phyloP scores from a whole-genome alignment of 2,888 invertebrate species.

The Rhorus exstirpatorius region DNA sequence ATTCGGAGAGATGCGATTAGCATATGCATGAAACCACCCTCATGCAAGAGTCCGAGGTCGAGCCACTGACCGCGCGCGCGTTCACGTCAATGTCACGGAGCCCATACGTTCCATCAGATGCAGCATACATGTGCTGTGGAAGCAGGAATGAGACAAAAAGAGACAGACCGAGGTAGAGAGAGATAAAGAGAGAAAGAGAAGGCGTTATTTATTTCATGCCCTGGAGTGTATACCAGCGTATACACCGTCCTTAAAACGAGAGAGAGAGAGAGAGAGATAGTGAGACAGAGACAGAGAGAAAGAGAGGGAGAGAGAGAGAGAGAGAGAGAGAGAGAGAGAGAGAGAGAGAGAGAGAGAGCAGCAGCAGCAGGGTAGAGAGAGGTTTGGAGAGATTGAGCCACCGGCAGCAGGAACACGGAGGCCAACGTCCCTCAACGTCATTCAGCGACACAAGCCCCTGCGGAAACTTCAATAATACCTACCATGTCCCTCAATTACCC shows the following conservation, averaged over 20 bases:
- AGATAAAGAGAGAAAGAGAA: not conserved
- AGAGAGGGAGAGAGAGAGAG: slow-evolving; percentile 16
- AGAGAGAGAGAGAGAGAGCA: slow-evolving; percentile 1
- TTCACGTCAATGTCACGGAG: slow-evolving; percentile 80
- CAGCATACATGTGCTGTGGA: slow-evolving; percentile 32
- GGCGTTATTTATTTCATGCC: slow-evolving; percentile 72
- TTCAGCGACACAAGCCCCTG: slow-evolving; percentile 74
- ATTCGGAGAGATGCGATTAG: slow-evolving; percentile 78
- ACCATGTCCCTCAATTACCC: slow-evolving; percentile 82
- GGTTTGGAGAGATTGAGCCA: slow-evolving; percentile 36
- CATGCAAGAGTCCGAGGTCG: slow-evolving; percentile 73
- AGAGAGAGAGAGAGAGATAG: not conserved
- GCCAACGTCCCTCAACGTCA: slow-evolving; percentile 73
- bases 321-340: slow-evolving; percentile 14
- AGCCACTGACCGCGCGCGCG: slow-evolving; percentile 78
- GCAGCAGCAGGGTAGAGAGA: not conserved
- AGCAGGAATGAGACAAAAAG: slow-evolving; percentile 22
- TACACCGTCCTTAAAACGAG: not conserved
- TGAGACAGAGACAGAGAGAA: too few species aligned
- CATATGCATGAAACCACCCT: slow-evolving; percentile 83
- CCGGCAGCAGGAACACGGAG: slow-evolving; percentile 42
- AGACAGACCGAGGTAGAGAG: slow-evolving; percentile 6
- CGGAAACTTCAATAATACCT: slow-evolving; percentile 83
- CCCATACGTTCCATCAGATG: slow-evolving; percentile 44
- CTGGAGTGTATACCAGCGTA: slow-evolving; percentile 21